Base-by-base conservation (phyloP, 2,888 invertebrate genomes). In the Lepidocyrtoides sp. region DNA sequence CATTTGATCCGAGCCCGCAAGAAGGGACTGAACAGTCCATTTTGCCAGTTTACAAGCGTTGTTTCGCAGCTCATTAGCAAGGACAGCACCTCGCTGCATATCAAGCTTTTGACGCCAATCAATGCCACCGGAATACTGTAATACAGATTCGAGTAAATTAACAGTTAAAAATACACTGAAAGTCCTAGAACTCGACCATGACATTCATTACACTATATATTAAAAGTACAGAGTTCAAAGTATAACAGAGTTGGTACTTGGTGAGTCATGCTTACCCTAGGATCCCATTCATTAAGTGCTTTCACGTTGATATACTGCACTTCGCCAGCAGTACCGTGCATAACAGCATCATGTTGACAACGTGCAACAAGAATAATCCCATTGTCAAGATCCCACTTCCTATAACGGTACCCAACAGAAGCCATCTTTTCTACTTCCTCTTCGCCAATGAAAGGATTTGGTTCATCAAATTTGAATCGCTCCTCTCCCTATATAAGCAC, bases 11-110 rank as follows among this genome's bases (percentile, higher is more conserved):
- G 99, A 99, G 44, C 99, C 99, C 87, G 99, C 99, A 20, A 99
- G 96, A 8, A 99, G 96, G 5, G 99, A 98, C 96, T 98, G 98
- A 0, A 99, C 98, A 0, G 99, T 99, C 99, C 99, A 99, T 95
- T 99, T 99, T 92, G 99, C 99, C 92, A 99, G 96, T 96, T 99
- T 99, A 96, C 99, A 99, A n/a, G 99, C 98, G 96, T 99, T 99
- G 95, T 99, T 99, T 94, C 99, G 97, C 93, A 99, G 96, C 95
- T 99, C 99, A 95, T 99, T 99, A 20, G 99, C 99, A 82, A 99
- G 96, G 8, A 99, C 99, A 8, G 99, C 99, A 91, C 99, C 99
- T 86, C 99, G 97, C 96, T 99, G 99, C 0, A 98, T 98, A 96
- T 99, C 99, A 92, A 99, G 96, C 94, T 99, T 99, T 95, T 99